A percentile compares a stretch with the other conserved stretches of the same genome.
Evolutionary conservation across 2,797 vertebrate species (phyloP).

Genomic region (Danio choprae): DNA sequence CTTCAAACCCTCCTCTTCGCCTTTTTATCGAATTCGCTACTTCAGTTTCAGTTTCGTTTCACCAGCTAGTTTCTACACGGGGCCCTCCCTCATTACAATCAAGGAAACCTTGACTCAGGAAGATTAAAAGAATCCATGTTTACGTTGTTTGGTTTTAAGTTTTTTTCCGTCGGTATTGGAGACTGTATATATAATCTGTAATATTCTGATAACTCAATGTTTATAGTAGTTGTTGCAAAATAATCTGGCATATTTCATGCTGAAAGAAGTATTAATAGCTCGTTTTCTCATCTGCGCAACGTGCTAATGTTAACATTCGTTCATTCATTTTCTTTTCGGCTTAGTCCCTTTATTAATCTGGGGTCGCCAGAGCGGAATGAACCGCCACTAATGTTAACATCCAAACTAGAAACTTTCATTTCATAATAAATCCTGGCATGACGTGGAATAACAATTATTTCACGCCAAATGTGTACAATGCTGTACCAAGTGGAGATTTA

Average conservation of each 20-base stretch:
- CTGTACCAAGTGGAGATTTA: neutral
- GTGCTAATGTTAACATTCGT: neutral
- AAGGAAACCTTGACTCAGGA: neutral
- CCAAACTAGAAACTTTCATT: neutral
- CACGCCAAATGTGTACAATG: neutral
- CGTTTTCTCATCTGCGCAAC: neutral
- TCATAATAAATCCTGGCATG: neutral
- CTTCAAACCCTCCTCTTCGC: neutral
- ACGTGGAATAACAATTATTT: neutral
- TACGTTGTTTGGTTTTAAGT: neutral
- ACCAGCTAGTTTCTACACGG: slow-evolving; percentile 10
- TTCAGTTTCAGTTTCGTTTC: slow-evolving; percentile 42
- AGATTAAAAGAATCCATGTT: neutral
- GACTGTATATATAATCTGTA: too few relatives aligned
- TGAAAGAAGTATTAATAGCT: neutral
- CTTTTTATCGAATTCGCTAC: neutral
- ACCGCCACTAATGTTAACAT: neutral
- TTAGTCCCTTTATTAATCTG: too few relatives aligned
- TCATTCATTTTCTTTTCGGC: too few relatives aligned
- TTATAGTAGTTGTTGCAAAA: neutral
- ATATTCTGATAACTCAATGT: neutral
- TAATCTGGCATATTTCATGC: neutral
- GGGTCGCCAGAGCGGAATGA: too few relatives aligned
- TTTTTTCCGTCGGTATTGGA: too few relatives aligned
- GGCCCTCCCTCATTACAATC: neutral